Evolutionary conservation across 2,113 vertebrate species (phyloP).

Genomic region (Amblyornis subalaris): DNA sequence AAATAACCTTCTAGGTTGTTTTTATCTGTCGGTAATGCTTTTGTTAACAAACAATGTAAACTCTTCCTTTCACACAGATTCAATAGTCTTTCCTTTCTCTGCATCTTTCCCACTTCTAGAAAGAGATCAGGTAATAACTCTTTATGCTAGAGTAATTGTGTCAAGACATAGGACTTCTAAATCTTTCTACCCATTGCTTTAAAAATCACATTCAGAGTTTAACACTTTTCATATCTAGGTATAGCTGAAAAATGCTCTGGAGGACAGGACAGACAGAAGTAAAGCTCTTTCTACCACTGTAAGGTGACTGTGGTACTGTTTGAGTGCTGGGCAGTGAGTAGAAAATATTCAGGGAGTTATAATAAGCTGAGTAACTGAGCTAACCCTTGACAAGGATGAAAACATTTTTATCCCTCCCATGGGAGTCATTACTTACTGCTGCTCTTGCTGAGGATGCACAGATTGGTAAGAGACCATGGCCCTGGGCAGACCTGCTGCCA

Average conservation of each 20-base stretch:
- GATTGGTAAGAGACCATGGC: background rate
- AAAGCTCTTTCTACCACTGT: background rate
- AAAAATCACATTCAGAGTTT: background rate
- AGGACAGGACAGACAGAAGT: background rate
- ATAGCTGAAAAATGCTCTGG: background rate
- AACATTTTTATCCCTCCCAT: background rate
- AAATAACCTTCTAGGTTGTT: background rate
- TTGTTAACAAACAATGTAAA: background rate
- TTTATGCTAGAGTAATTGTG: background rate
- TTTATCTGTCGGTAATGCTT: background rate
- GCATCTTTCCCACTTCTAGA: background rate
- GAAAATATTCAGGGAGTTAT: background rate
- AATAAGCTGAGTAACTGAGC: background rate
- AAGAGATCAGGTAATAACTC: background rate
- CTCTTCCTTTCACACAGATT: background rate
- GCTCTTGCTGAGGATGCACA: background rate
- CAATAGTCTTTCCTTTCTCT: background rate
- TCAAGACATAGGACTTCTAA: background rate
- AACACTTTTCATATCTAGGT: background rate
- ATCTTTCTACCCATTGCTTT: background rate
- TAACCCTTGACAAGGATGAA: background rate
- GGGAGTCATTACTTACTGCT: background rate
- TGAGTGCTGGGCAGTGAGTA: background rate
- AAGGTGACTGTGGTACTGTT: background rate
- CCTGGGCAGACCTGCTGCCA: background rate